Base-by-base conservation (phyloP, 2,888 invertebrate species). In the Chymomyza fuscimana region DNA sequence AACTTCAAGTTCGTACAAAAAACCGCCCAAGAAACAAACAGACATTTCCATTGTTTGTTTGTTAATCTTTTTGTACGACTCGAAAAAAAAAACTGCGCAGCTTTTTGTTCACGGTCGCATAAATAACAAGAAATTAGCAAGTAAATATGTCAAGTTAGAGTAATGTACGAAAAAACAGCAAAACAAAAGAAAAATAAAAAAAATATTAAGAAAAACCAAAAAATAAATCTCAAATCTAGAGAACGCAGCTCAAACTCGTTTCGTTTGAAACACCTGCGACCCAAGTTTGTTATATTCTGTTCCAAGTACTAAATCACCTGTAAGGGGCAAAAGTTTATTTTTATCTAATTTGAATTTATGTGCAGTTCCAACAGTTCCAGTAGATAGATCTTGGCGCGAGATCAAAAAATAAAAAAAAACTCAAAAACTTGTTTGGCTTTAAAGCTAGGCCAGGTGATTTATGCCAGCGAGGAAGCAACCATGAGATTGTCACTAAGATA, bases 301-400 rank as follows among this genome's bases (percentile, higher is more conserved):
- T 76, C n/a, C 54, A 74, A 75, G 82, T 85, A 80, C 89, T 87
- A 83, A 83, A 83, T 87, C 83, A 83, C 85, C 85, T 73, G 88
- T 69, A 54, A 58, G 76, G 79, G 76, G 79, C 69, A 84, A 76
- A 73, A 74, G 81, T 70, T 77, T 71, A 19, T 58, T 77, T 52
- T 76, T 80, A 87, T 85, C 83, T 83, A 88, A 83, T 83, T 83
- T 83, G 76, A 83, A 88, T 83, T 83, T 83, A 83, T 83, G 87
- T 82, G 80, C 87, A 68, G 67, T 25, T 60, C 25, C 22, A 25
- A 22, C 22, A 19, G 40, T 46, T 46, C 40, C 40, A 46, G 54
- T 54, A 22, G 54, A 54, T 19, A 88, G 88, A 83, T 83, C 79
- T 78, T 76, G 58, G 81, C 75, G 72, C 70, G 59, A 81, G 79